Percentiles rank a stretch among this genome's conserved stretches.
phyloP scores from a whole-genome alignment of 92 coral and sea anemone species.

The Bergia sp. region DNA sequence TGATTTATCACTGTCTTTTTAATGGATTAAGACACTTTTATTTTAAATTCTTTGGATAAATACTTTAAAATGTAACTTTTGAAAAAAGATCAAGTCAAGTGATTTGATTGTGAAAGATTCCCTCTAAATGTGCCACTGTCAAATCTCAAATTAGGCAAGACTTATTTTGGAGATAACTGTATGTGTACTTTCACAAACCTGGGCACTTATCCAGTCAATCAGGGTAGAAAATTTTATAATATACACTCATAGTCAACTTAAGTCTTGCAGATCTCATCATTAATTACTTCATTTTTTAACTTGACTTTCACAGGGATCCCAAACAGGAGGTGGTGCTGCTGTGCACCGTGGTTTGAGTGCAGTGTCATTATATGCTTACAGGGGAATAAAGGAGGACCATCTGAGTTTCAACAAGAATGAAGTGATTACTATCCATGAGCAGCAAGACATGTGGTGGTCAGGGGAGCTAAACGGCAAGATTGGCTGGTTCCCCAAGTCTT shows the following conservation, averaged over 20 bases:
- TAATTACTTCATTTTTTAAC: not conserved
- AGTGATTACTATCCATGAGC: slow-evolving; percentile 77
- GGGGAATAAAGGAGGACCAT: slow-evolving; percentile 85
- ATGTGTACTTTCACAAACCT: no score
- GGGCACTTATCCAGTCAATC: no score
- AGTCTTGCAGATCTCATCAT: not conserved
- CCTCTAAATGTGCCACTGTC: no score
- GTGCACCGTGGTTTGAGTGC: slow-evolving; percentile 82
- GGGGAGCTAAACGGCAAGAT: slow-evolving; percentile 92
- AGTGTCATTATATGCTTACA: slow-evolving; percentile 83
- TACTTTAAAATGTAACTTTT: no score
- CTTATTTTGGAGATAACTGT: no score
- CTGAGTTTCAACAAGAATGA: slow-evolving; percentile 92
- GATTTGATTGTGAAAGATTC: no score
- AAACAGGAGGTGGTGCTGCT: slow-evolving; percentile 55
- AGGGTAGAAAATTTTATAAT: no score
- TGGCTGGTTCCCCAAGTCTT: slow-evolving; percentile 87
- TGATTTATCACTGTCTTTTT: no score
- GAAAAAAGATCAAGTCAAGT: no score
- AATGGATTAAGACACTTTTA: no score
- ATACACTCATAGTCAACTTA: not conserved
- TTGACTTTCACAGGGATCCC: slow-evolving; percentile 56
- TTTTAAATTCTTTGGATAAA: no score
- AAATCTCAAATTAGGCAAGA: no score
- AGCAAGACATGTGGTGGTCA: slow-evolving; percentile 97